Evolutionary conservation across 2,888 invertebrate genomes (phyloP).

Genomic region (Caenorhabditis afra): DNA sequence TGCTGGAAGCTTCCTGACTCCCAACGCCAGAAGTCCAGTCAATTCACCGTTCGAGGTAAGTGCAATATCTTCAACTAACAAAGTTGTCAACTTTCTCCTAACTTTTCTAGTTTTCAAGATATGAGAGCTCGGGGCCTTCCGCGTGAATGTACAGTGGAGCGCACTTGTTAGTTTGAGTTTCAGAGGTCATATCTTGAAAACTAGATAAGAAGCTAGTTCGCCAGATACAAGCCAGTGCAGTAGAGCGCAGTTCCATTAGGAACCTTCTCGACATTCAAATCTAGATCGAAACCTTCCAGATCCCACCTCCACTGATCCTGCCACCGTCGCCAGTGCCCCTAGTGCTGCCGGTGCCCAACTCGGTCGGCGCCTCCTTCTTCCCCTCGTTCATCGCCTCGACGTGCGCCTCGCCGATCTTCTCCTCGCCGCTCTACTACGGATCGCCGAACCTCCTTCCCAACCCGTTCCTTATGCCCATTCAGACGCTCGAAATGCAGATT

Average conservation of each 20-base stretch:
- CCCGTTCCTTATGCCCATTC: conserved; percentile 44
- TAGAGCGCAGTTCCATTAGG: no score
- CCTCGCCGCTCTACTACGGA: conserved; percentile 26
- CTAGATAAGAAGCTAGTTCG: no score
- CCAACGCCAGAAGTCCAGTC: conserved; percentile 8
- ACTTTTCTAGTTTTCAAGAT: no score
- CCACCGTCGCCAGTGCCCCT: background rate
- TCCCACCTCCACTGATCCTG: background rate
- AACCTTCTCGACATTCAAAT: no score
- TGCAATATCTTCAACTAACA: no score
- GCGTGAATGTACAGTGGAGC: no score
- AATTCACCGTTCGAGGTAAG: conserved; percentile 34
- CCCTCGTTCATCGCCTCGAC: conserved; percentile 27
- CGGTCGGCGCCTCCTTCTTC: background rate
- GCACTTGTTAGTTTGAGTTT: no score
- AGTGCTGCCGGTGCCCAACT: background rate
- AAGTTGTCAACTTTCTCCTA: background rate
- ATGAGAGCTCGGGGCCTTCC: background rate
- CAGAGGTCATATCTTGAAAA: no score
- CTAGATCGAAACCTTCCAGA: no score
- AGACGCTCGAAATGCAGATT: conserved; percentile 44
- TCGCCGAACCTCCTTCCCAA: conserved; percentile 21
- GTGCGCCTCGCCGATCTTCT: conserved; percentile 26
- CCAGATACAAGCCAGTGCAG: no score
- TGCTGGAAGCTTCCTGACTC: conserved; percentile 20